Base-by-base conservation (phyloP, 2,797 vertebrate species). In the Coccyzus lansbergi region DNA sequence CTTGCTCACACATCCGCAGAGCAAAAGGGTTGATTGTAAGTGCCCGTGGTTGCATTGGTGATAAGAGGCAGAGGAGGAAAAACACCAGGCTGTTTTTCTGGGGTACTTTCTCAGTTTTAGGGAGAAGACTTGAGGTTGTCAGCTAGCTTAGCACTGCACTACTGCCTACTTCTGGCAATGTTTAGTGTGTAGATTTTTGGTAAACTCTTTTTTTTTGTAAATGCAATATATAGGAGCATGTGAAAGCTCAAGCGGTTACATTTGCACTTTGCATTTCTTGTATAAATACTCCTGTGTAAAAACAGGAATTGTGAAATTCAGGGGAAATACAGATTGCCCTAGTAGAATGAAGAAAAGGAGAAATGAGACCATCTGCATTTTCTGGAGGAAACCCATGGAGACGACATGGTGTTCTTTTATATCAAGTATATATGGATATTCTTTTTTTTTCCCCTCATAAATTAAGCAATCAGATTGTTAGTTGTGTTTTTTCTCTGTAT, bases 191-290 rank as follows among this genome's bases (percentile, higher is more conserved):
- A 18, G 21, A 8, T 22, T 40, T 34, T 62, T 6, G 22, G 26
- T 42, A 15, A 74, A 33, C 0, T 53, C 5, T 2, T 9, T 9
- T 5, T 1, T 28, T 60, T 90, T 81, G n/a, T 3, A 34, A 25
- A 10, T 15, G 4, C 59, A 46, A 1, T 5, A 0, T 7, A 0
- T 19, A 46, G 19, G 31, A 12, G 20, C 8, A 4, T 0, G 5
- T 34, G 7, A 19, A 65, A 62, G 28, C 42, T 34, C 7, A 0
- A 29, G 40, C 1, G 2, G 29, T 44, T 12, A 1, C 0, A 0
- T 52, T 77, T 29, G 46, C 19, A 1, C 49, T 62, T 83, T 26
- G 6, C 19, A 70, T 59, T 29, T 68, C 40, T 19, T 55, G 40
- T 59, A 20, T 42, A 63, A 31, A 31, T 11, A 15, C 26, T 38